Conservation (phyloP, 2,888 invertebrate genomes). For the Latrodectus elegans region DNA sequence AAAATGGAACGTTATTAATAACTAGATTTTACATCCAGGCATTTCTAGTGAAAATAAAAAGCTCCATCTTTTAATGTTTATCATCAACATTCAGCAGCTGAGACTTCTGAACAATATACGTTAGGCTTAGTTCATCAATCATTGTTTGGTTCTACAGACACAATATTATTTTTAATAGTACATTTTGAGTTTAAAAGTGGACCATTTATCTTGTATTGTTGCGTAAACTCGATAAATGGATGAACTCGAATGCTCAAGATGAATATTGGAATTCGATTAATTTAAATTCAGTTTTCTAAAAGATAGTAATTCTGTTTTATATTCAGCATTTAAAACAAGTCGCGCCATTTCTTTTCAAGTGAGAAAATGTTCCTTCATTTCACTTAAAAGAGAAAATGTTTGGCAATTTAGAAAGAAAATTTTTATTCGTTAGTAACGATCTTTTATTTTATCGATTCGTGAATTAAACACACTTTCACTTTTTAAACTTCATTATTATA, state of each 20-base stretch:
- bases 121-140: constrained; percentile 12
- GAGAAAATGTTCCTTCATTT: too few species aligned
- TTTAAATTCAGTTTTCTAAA: constrained; percentile 26
- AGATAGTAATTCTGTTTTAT: constrained; percentile 4
- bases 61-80: constrained; percentile 16
- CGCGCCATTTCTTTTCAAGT: too few species aligned
- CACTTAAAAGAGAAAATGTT: too few species aligned
- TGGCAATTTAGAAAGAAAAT: too few species aligned
- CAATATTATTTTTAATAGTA: constrained; percentile 19
- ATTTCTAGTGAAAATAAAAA: background rate
- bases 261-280: constrained; percentile 51
- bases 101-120: constrained; percentile 14
- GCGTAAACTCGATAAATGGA: constrained; percentile 17
- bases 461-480: too few species aligned
- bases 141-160: constrained; percentile 6
- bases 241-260: background rate
- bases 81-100: constrained; percentile 10
- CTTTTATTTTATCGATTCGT: too few species aligned
- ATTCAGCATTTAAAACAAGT: background rate
- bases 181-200: constrained; percentile 2
- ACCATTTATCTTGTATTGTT: constrained; percentile 42
- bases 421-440: too few species aligned
- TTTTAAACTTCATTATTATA: too few species aligned
- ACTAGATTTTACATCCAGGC: background rate
- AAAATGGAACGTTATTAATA: too few species aligned